These are phyloP conservation scores for Hypomecis atomaria DNA, from an alignment of 2,888 invertebrate species.

Conservation along the genomic window DNA sequence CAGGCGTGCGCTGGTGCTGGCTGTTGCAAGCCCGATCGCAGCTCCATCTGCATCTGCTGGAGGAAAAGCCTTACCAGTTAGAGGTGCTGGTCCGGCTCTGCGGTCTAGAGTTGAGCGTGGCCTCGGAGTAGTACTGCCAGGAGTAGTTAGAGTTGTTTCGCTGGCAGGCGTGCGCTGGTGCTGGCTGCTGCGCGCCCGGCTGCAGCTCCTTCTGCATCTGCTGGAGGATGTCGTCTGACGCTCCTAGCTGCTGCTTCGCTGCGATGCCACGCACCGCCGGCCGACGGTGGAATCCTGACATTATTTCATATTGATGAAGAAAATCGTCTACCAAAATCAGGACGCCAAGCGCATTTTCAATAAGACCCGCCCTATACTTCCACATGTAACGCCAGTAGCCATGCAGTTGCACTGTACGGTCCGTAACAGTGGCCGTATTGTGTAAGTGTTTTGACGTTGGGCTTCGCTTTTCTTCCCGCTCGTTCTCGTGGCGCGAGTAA, in stretches of 20 bases:
- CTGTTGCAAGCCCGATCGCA: slow-evolving; percentile 68
- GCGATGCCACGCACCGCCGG: slow-evolving; percentile 94
- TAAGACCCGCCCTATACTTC: no score
- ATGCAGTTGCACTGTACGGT: no score
- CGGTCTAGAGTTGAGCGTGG: slow-evolving; percentile 77
- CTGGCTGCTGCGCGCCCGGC: slow-evolving; percentile 61
- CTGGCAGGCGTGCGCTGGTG: slow-evolving; percentile 69
- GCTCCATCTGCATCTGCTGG: slow-evolving; percentile 91
- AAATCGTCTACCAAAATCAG: no score
- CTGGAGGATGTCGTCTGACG: slow-evolving; percentile 91
- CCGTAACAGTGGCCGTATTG: no score
- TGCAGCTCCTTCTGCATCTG: slow-evolving; percentile 90
- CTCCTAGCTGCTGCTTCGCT: slow-evolving; percentile 91
- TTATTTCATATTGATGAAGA: neutral
- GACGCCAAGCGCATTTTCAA: no score
- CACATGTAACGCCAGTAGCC: no score
- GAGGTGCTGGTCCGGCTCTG: slow-evolving; percentile 73
- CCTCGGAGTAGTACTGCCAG: slow-evolving; percentile 88
- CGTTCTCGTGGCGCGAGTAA: no score
- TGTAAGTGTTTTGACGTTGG: no score
- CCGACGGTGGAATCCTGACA: slow-evolving; percentile 89
- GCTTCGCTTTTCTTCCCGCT: no score
- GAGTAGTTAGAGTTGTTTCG: slow-evolving; percentile 77
- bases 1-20: slow-evolving; percentile 68
- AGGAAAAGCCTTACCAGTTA: slow-evolving; percentile 73